Evolutionary conservation across 2,797 vertebrate genomes (phyloP).

Genomic region (Tachyglossus aculeatus): DNA sequence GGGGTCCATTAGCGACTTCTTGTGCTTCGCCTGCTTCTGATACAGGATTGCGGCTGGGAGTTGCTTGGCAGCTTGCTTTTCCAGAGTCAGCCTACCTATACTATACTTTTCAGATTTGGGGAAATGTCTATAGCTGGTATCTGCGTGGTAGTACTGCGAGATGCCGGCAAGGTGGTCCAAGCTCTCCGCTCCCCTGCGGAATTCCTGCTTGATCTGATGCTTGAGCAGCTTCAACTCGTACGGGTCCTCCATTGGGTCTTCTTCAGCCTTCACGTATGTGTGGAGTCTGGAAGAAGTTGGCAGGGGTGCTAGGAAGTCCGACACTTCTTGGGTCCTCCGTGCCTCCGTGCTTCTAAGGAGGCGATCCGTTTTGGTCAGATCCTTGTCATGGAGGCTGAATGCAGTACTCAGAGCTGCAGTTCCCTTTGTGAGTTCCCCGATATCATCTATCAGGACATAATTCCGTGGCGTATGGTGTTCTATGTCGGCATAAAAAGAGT

Average conservation of each 20-base stretch:
- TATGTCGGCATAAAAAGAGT: constrained; percentile 97
- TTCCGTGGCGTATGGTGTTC: constrained; percentile 90
- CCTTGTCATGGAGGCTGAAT: constrained; percentile 93
- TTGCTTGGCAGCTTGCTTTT: constrained; percentile 98
- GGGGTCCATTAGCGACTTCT: constrained; percentile 92
- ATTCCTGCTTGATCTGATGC: constrained; percentile 99
- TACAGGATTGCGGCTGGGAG: constrained; percentile 93
- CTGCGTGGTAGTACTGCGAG: constrained; percentile 92
- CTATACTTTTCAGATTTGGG: constrained; percentile 98
- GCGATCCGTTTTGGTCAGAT: constrained; percentile 91
- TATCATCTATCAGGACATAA: constrained; percentile 96
- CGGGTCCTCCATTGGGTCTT: constrained; percentile 97
- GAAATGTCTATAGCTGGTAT: constrained; percentile 91
- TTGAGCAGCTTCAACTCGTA: constrained; percentile 97
- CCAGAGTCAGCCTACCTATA: constrained; percentile 95
- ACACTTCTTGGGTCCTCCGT: constrained; percentile 91
- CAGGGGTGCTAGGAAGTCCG: constrained; percentile 90
- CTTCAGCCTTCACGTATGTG: constrained; percentile 92
- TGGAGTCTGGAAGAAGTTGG: constrained; percentile 87
- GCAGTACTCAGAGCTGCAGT: constrained; percentile 84
- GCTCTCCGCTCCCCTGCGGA: constrained; percentile 91
- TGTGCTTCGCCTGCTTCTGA: constrained; percentile 97
- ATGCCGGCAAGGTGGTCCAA: constrained; percentile 91
- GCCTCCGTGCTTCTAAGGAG: constrained; percentile 89
- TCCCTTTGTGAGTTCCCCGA: constrained; percentile 94